Base-by-base conservation (phyloP, 2,888 invertebrate species). In the Spisula subtruncata region DNA sequence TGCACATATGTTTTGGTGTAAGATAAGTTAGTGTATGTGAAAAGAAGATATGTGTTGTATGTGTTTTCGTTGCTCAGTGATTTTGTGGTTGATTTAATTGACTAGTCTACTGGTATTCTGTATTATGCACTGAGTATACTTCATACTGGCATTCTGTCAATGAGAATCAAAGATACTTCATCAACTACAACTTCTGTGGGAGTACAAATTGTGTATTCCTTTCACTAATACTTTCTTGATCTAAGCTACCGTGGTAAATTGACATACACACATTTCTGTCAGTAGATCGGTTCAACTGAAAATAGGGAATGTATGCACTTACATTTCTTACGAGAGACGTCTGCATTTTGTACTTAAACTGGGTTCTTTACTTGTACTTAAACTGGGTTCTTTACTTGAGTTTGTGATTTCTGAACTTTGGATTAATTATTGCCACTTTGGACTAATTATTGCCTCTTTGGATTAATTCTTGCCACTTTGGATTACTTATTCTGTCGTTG, bases 151-250 rank as follows among this genome's bases (percentile, higher is more conserved):
- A 25, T 25, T 66, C 25, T 25, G 60, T 66, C 60, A 66, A 66
- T 25, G 60, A 4, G 25, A 66, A 66, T 66, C 60, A 25, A 25
- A 66, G 60, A 66, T 66, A 25, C 60, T 66, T 66, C 60, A 25
- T n/a, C 2, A n/a, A 66, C 10, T 66, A 8, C 60, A n/a, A n/a
- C n/a, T n/a, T n/a, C n/a, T n/a, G n/a, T 66, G 60, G 25, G 60
- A 66, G 51, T n/a, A 66, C 60, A 25, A 66, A 66, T 66, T 8
- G 25, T 66, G n/a, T 66, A 25, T 25, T 66, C 8, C 60, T n/a
- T 66, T 66, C 25, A 25, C 60, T 66, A 25, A 66, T 25, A 66
- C 25, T 66, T 66, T 66, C 60, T 66, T 25, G 60, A 66, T 66
- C 60, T 66, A 10, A 25, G 41, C 60, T 25, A 48, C 48, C 12